Percentiles rank a stretch among this genome's conserved stretches.
Evolutionary conservation across 2,888 invertebrate species (phyloP).

Genomic region (Cacoxenus indagator): DNA sequence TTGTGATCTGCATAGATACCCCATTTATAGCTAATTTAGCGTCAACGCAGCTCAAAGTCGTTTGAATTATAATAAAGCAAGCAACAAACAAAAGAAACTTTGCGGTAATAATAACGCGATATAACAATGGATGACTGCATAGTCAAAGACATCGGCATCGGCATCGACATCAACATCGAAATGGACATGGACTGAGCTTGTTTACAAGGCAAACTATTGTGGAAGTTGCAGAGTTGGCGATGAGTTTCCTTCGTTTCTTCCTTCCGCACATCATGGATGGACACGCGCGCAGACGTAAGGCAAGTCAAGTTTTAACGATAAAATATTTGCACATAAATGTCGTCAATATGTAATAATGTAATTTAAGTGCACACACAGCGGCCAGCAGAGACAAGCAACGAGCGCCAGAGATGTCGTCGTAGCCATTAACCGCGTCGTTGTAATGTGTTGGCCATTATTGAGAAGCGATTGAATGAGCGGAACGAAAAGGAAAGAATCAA

Average conservation of each 20-base stretch:
- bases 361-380: conserved; percentile 49
- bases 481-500: conserved; percentile 19
- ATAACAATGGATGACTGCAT: conserved; percentile 14
- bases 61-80: conserved; percentile 1
- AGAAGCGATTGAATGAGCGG: neutral
- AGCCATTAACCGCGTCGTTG: conserved; percentile 59
- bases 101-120: neutral
- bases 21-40: neutral
- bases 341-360: conserved; percentile 59
- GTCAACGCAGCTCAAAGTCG: neutral
- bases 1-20: neutral
- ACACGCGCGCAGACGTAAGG: conserved; percentile 23
- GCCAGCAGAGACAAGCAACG: conserved; percentile 15
- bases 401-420: conserved; percentile 39
- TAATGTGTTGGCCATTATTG: conserved; percentile 42
- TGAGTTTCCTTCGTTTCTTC: neutral
- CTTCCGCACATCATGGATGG: conserved; percentile 28
- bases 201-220: conserved; percentile 6
- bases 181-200: neutral
- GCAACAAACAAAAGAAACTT: neutral
- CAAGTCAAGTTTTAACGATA: conserved; percentile 53
- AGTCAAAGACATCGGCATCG: neutral
- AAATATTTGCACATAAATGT: conserved; percentile 65
- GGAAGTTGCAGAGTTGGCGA: neutral
- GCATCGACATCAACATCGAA: neutral